phyloP scores from a whole-genome alignment of 64 coral and sea anemone species.

The Montipora cactus region DNA sequence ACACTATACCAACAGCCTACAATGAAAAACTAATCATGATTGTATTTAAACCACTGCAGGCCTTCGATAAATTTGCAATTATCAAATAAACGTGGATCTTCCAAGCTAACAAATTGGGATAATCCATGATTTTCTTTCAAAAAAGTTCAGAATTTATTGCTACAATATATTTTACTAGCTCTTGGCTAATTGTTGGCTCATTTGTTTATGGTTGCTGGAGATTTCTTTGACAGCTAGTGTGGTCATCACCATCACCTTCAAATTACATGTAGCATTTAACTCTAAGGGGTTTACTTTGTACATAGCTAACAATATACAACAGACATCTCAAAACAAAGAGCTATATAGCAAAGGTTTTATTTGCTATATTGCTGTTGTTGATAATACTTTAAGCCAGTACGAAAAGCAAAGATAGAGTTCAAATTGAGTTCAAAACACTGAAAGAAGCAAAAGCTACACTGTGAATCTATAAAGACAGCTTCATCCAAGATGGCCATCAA shows the following conservation, averaged over 20 bases:
- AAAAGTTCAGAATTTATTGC: not conserved
- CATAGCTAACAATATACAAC: not conserved
- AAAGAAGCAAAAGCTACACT: not conserved
- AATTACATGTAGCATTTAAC: not conserved
- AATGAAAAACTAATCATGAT: conserved; percentile 46
- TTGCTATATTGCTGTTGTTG: not conserved
- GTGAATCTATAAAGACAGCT: conserved; percentile 6
- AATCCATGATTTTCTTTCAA: not conserved
- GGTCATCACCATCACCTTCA: not conserved
- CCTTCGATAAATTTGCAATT: conserved; percentile 35
- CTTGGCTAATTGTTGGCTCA: not conserved
- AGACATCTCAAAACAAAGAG: not conserved
- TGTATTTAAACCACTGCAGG: conserved; percentile 46
- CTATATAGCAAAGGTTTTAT: not conserved
- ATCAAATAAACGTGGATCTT: not conserved
- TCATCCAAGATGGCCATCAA: conserved; percentile 17
- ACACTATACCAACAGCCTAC: conserved; percentile 9
- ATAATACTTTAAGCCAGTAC: not conserved
- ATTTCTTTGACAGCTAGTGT: not conserved
- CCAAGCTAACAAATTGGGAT: not conserved
- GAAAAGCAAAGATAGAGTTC: not conserved
- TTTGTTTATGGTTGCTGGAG: not conserved
- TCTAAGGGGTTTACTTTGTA: not conserved
- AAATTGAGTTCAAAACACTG: not conserved
- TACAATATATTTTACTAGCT: not conserved